Evolutionary conservation across 2,113 vertebrate genomes (phyloP).

Genomic region (Percopsis transmontana): DNA sequence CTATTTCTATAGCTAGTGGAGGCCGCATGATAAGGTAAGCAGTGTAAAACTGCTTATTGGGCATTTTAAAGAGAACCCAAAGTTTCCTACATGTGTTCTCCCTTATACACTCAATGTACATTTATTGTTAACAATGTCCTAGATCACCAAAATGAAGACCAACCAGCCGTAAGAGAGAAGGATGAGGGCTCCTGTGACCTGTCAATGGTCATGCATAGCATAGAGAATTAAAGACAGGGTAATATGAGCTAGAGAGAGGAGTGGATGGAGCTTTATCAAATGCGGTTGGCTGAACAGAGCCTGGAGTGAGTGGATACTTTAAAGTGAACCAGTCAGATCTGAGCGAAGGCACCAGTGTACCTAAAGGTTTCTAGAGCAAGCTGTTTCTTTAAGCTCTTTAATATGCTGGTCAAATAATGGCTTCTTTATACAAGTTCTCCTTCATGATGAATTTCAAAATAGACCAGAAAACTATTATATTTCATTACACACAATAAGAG

Average conservation of each 20-base stretch:
- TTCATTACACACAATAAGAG: slow-evolving; percentile 32
- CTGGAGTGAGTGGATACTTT: background rate
- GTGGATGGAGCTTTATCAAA: background rate
- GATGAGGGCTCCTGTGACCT: no score
- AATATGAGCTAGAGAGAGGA: background rate
- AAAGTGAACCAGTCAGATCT: slow-evolving; percentile 28
- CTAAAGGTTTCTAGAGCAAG: slow-evolving; percentile 22
- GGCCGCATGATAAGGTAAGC: no score
- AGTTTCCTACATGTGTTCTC: no score
- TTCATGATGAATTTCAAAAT: slow-evolving; percentile 53
- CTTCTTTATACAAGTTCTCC: slow-evolving; percentile 38
- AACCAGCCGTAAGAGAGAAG: no score
- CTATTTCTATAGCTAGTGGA: no score
- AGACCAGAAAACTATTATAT: slow-evolving; percentile 15
- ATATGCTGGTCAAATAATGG: slow-evolving; percentile 60
- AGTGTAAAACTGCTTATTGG: no score
- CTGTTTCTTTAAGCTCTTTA: slow-evolving; percentile 51
- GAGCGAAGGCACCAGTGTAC: slow-evolving; percentile 18
- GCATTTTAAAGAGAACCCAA: no score
- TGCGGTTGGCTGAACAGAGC: slow-evolving; percentile 25
- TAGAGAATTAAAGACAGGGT: background rate
- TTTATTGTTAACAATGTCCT: no score
- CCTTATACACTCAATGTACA: background rate
- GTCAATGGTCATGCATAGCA: background rate
- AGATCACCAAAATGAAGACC: no score